phyloP scores from a whole-genome alignment of 1,140 invertebrate genomes.

The Semibalanus balanoides region DNA sequence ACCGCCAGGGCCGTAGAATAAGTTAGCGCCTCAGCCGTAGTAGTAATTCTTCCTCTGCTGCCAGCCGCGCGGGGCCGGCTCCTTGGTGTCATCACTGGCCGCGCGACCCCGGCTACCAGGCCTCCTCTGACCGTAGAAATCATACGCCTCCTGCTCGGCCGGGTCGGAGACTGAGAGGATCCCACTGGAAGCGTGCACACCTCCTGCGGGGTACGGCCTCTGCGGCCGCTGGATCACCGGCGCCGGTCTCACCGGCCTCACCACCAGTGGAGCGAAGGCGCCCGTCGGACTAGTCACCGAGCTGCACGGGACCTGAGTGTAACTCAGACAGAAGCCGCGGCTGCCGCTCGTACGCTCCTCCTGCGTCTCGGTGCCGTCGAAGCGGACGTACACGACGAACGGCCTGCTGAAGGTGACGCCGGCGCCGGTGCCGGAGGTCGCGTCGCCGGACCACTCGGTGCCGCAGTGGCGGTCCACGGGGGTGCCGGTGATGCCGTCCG shows the following conservation, averaged over 20 bases:
- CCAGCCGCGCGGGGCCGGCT: neutral
- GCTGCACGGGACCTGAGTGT: neutral
- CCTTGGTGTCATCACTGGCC: neutral
- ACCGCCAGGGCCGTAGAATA: too few species aligned
- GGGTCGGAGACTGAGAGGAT: neutral
- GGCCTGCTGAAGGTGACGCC: neutral
- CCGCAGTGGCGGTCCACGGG: neutral
- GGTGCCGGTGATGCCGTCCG: neutral
- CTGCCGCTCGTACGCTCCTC: neutral
- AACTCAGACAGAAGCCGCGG: neutral
- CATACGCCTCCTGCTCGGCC: neutral
- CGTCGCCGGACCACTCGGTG: slow-evolving; percentile 4
- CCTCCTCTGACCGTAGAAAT: neutral
- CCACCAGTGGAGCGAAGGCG: neutral
- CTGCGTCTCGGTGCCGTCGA: neutral
- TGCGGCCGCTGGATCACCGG: neutral
- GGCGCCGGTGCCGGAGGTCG: neutral
- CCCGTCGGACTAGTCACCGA: neutral
- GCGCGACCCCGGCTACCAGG: neutral
- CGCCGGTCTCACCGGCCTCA: neutral
- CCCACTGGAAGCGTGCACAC: neutral
- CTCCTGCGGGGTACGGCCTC: neutral
- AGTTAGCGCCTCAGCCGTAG: neutral
- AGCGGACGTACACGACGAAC: neutral
- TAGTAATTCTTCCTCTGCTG: neutral